These are phyloP conservation scores for Cyclopterus lumpus DNA, from an alignment of 2,797 vertebrate species.

Conservation along the genomic window DNA sequence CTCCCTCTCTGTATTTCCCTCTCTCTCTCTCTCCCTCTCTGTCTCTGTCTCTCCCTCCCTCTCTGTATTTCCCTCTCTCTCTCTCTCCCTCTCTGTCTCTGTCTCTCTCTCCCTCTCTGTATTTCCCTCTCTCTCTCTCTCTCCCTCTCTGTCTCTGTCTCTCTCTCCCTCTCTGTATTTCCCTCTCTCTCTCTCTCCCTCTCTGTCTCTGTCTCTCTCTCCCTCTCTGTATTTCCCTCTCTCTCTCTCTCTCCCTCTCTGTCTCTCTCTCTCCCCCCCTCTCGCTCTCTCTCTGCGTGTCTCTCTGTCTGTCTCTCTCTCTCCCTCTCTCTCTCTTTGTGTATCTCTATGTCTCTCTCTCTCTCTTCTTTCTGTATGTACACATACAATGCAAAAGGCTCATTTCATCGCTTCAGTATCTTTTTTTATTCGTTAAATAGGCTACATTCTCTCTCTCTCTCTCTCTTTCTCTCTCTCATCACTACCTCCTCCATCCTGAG, in stretches of 20 bases:
- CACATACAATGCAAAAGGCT: slow-evolving; percentile 41
- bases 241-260: background rate
- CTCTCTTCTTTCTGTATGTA: slow-evolving; percentile 12
- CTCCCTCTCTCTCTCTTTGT: slow-evolving; percentile 3
- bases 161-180: slow-evolving; percentile 26
- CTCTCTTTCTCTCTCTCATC: background rate
- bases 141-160: background rate
- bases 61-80: slow-evolving; percentile 26
- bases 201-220: background rate
- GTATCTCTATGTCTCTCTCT: too few relatives aligned
- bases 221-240: too few relatives aligned
- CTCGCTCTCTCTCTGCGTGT: slow-evolving; percentile 28
- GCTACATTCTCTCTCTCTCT: slow-evolving; percentile 35
- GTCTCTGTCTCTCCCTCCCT: slow-evolving; percentile 23
- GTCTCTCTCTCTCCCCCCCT: too few relatives aligned
- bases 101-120: slow-evolving; percentile 13
- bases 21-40: background rate
- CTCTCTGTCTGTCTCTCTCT: slow-evolving; percentile 12
- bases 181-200: slow-evolving; percentile 15
- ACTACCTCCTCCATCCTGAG: slow-evolving; percentile 31
- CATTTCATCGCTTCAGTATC: slow-evolving; percentile 29
- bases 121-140: background rate
- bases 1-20: slow-evolving; percentile 22
- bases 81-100: too few relatives aligned
- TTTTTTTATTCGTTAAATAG: slow-evolving; percentile 35